Evolutionary conservation across 2,888 invertebrate genomes (phyloP).

Genomic region (Thyatira batis): DNA sequence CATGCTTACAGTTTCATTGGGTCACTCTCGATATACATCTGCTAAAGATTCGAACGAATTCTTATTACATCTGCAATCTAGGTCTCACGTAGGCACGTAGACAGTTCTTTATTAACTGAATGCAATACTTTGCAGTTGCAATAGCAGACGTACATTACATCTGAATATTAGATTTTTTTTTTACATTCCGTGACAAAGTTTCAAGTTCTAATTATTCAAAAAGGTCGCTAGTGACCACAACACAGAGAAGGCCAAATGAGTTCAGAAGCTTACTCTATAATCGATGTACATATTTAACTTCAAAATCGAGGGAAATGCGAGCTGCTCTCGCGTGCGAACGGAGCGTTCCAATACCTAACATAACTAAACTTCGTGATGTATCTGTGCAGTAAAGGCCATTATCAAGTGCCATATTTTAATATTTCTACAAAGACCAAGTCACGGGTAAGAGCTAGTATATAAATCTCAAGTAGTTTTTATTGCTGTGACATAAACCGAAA

Average conservation of each 20-base stretch:
- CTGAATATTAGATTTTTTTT: too few species aligned
- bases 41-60: conserved; percentile 28
- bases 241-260: background rate
- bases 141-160: background rate
- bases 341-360: too few species aligned
- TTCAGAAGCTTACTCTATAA: background rate
- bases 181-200: background rate
- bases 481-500: too few species aligned
- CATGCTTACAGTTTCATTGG: conserved; percentile 22
- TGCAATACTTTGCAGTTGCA: background rate
- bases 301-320: too few species aligned
- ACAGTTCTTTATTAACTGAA: background rate
- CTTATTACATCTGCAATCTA: conserved; percentile 36
- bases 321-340: too few species aligned
- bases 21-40: conserved; percentile 22
- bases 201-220: background rate
- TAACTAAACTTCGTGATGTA: too few species aligned
- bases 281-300: background rate
- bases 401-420: too few species aligned
- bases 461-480: too few species aligned
- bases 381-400: too few species aligned
- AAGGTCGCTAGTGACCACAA: background rate
- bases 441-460: too few species aligned
- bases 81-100: conserved; percentile 33
- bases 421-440: too few species aligned